Conservation (phyloP, 92 coral and sea anemone species). For the Zoanthus gigantus region DNA sequence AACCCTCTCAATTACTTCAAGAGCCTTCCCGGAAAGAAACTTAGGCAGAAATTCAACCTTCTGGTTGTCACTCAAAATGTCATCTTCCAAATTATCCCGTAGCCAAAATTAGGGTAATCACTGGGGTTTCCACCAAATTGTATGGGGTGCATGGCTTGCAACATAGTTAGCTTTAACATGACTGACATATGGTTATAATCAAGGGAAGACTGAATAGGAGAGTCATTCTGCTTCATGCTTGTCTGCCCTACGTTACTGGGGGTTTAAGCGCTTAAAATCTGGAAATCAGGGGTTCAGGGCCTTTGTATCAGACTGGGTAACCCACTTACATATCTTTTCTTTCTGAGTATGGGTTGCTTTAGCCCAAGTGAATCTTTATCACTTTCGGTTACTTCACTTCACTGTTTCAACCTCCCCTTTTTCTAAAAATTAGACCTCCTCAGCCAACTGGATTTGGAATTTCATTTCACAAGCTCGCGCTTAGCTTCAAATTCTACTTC, state of each 20-base stretch:
- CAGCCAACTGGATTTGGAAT: constrained; percentile 41
- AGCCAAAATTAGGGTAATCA: constrained; percentile 60
- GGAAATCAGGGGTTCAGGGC: background rate
- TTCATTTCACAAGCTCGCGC: constrained; percentile 42
- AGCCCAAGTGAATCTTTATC: background rate
- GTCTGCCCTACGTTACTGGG: background rate
- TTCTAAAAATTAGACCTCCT: constrained; percentile 31
- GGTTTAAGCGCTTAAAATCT: background rate
- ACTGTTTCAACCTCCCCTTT: constrained; percentile 4
- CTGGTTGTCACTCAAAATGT: constrained; percentile 57
- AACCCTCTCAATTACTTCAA: constrained; percentile 64
- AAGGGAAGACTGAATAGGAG: background rate
- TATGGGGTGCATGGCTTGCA: constrained; percentile 72
- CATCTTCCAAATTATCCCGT: constrained; percentile 56
- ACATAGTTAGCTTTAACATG: constrained; percentile 61
- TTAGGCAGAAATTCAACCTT: constrained; percentile 63
- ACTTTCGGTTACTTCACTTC: background rate
- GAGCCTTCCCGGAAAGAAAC: constrained; percentile 64
- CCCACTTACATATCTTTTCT: constrained; percentile 21
- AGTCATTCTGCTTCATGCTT: background rate
- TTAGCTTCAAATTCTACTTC: constrained; percentile 48
- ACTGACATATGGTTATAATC: constrained; percentile 3
- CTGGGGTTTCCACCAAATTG: constrained; percentile 50
- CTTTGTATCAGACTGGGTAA: background rate
- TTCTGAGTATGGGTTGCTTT: constrained; percentile 14